phyloP scores from a whole-genome alignment of 1,140 invertebrate species.

The Drosophila rufa region DNA sequence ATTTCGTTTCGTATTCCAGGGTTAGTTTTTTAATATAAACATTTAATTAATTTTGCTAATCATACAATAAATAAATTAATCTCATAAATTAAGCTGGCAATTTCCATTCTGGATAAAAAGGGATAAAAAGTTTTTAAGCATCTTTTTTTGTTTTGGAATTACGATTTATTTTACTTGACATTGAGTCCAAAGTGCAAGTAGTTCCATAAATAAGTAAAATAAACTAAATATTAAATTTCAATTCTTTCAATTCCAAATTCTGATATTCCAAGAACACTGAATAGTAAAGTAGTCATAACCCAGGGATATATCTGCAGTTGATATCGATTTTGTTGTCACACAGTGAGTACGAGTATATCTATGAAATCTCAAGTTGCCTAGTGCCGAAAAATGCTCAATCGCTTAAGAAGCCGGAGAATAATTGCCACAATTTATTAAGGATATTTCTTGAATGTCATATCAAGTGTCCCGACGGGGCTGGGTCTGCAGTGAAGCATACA shows the following conservation, averaged over 20 bases:
- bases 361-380: background rate
- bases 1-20: too few species aligned
- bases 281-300: background rate
- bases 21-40: too few species aligned
- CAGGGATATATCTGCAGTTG: too few species aligned
- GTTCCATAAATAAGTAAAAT: too few species aligned
- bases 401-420: conserved; percentile 16
- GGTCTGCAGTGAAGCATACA: background rate
- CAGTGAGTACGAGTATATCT: background rate
- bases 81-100: too few species aligned
- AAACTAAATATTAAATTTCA: background rate
- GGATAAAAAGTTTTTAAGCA: too few species aligned
- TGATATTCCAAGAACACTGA: background rate
- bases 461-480: conserved; percentile 17
- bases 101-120: too few species aligned
- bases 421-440: conserved; percentile 46
- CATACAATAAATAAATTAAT: too few species aligned
- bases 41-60: too few species aligned
- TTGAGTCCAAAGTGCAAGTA: too few species aligned
- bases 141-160: too few species aligned
- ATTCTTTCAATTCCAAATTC: background rate
- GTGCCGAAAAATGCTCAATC: conserved; percentile 2
- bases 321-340: conserved; percentile 6
- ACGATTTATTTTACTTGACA: too few species aligned
- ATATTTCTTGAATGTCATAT: conserved; percentile 36